phyloP scores from a whole-genome alignment of 2,113 vertebrate genomes.

The Urocynchramus pylzowi region DNA sequence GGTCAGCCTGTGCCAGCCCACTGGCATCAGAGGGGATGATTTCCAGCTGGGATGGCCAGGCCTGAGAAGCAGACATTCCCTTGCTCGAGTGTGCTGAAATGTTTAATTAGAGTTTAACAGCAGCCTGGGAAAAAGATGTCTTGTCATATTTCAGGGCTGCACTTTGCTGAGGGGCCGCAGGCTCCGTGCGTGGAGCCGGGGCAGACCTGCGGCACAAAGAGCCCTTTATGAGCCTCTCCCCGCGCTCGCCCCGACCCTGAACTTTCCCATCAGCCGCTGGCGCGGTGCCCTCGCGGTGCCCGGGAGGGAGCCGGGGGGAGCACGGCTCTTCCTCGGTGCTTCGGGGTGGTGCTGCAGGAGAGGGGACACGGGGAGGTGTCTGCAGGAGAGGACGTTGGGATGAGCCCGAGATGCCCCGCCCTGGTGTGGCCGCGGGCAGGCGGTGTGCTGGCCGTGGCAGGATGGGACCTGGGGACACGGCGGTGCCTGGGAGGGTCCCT shows the following conservation, averaged over 20 bases:
- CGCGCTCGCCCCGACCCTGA: conserved; percentile 33
- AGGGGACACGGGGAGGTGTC: neutral
- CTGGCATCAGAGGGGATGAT: neutral
- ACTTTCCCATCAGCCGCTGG: conserved; percentile 59
- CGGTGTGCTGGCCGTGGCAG: rapidly evolving
- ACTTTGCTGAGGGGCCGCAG: neutral
- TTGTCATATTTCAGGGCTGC: conserved; percentile 34
- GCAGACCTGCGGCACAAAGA: conserved; percentile 20
- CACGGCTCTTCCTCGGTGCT: rapidly evolving
- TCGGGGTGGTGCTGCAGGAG: neutral
- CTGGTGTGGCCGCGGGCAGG: neutral
- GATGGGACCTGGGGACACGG: neutral
- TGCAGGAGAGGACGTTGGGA: neutral
- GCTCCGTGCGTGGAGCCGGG: neutral
- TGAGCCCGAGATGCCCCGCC: neutral
- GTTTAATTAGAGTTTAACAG: conserved; percentile 45
- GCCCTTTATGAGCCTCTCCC: conserved; percentile 57
- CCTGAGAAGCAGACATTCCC: conserved; percentile 7
- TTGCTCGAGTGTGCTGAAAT: neutral
- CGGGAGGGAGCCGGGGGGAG: neutral
- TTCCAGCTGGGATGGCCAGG: neutral
- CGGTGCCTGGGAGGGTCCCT: rapidly evolving
- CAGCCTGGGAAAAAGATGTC: conserved; percentile 61
- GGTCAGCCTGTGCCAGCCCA: neutral
- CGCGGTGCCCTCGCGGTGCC: neutral